These are phyloP conservation scores for Anarsia innoxiella DNA, from an alignment of 2,888 invertebrate species.

Conservation along the genomic window DNA sequence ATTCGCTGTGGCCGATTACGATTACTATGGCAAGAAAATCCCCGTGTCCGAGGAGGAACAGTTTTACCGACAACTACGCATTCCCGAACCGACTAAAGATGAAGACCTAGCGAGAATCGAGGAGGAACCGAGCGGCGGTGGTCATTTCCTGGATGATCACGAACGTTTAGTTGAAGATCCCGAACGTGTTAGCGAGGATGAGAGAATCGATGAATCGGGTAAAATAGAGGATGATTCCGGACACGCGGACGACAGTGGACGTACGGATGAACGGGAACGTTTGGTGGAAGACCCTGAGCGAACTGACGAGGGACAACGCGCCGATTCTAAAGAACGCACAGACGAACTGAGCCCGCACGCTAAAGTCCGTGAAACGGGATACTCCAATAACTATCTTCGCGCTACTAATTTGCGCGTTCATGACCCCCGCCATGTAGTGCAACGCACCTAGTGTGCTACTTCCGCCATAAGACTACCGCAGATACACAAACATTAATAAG, in stretches of 20 bases:
- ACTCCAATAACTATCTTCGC: slow-evolving; percentile 48
- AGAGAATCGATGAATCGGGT: slow-evolving; percentile 11
- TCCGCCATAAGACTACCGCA: slow-evolving; percentile 19
- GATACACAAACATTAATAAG: no score
- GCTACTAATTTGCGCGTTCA: slow-evolving; percentile 52
- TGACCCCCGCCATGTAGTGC: slow-evolving; percentile 25
- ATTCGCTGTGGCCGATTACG: slow-evolving; percentile 47
- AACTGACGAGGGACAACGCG: slow-evolving; percentile 25
- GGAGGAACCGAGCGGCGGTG: slow-evolving; percentile 24
- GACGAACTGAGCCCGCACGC: slow-evolving; percentile 50
- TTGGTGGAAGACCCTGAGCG: slow-evolving; percentile 26
- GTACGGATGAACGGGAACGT: slow-evolving; percentile 27
- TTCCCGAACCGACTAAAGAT: slow-evolving; percentile 53
- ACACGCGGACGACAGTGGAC: slow-evolving; percentile 21
- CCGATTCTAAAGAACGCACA: slow-evolving; percentile 31
- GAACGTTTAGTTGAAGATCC: slow-evolving; percentile 23
- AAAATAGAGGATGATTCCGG: slow-evolving; percentile 22
- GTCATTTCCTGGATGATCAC: slow-evolving; percentile 29
- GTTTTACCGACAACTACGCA: slow-evolving; percentile 37
- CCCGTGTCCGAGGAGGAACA: slow-evolving; percentile 56
- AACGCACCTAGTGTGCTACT: no score
- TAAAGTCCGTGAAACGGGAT: slow-evolving; percentile 46
- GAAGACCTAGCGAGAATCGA: slow-evolving; percentile 48
- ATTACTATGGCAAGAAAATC: slow-evolving; percentile 53
- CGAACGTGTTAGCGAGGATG: slow-evolving; percentile 17